Evolutionary conservation across 2,888 invertebrate species (phyloP), one percentile per base, ranked within the genome.

Genomic region (Hirtodrosophila trivittata): DNA sequence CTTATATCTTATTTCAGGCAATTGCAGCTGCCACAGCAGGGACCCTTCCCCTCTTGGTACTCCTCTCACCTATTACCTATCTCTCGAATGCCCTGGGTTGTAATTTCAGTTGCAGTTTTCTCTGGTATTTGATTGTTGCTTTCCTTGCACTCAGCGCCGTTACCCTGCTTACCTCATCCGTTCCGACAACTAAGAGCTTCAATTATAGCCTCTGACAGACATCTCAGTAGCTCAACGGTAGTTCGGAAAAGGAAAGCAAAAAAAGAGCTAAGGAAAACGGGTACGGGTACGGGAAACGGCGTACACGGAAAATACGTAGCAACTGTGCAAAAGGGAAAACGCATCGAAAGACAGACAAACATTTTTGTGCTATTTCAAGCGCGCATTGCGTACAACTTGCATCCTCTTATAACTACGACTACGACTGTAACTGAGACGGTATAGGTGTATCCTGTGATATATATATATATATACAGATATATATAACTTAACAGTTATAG

Each of bases 71-170:
- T 50, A 39, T 65, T 55, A 18, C 57, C 32, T 21, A 21, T 3
- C 18, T 55, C 21, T 50, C 77, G 13, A 65, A 39, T 49, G 67
- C 80, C 78, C 64, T 57, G 42, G 80, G 85, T 77, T 80, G 82
- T 84, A 81, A 81, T 80, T 84, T 70, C 78, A 80, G 80, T 81
- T 81, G 85, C 75, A 81, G 77, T 74, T 66, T 57, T 62, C 64
- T 51, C 56, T 67, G 73, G 67, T 75, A 67, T 75, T 71, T 81
- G 77, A 77, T 81, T 77, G 82, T 77, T 58, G 77, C 73, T 51
- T 65, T 65, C 54, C 60, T 58, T 56, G 12, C 43, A n/a, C 21
- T 8, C 26, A 1, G 9, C 26, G 14, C 26, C 39, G 28, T 35
- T 41, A 28, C 41, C 3, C 32, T 9, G 25, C 25, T 12, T 2